Conservation (phyloP, 1,140 invertebrate genomes). For the Metopolophium dirhodum region DNA sequence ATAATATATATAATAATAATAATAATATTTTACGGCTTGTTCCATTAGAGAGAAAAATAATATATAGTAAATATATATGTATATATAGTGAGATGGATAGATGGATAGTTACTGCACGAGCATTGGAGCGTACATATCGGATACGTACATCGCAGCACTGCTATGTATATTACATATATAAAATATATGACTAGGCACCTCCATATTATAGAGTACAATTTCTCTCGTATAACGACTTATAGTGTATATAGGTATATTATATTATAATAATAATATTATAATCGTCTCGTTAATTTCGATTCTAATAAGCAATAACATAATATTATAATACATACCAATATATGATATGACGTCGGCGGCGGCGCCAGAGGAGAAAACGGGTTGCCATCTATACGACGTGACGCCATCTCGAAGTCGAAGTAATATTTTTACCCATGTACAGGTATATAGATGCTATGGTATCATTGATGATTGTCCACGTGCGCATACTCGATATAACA, state of each 20-base stretch:
- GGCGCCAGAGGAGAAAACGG: background rate
- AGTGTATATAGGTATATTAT: background rate
- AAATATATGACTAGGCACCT: background rate
- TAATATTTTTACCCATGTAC: background rate
- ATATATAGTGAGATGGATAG: background rate
- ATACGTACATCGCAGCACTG: background rate
- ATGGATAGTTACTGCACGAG: background rate
- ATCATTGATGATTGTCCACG: no score
- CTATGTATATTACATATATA: background rate
- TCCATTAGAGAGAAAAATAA: slow-evolving; percentile 51
- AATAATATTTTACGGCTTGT: slow-evolving; percentile 14
- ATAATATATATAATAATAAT: background rate
- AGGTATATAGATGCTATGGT: no score
- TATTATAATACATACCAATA: background rate
- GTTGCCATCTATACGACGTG: background rate
- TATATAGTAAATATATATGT: background rate
- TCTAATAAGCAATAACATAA: slow-evolving; percentile 33
- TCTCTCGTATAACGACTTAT: background rate
- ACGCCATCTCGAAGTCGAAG: background rate
- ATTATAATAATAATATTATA: background rate
- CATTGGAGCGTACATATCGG: slow-evolving; percentile 47
- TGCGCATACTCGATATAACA: no score
- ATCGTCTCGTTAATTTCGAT: slow-evolving; percentile 38
- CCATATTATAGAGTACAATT: background rate
- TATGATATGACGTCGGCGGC: background rate